These are phyloP conservation scores for Andrena bicolor DNA, from an alignment of 2,888 invertebrate species.

Conservation along the genomic window DNA sequence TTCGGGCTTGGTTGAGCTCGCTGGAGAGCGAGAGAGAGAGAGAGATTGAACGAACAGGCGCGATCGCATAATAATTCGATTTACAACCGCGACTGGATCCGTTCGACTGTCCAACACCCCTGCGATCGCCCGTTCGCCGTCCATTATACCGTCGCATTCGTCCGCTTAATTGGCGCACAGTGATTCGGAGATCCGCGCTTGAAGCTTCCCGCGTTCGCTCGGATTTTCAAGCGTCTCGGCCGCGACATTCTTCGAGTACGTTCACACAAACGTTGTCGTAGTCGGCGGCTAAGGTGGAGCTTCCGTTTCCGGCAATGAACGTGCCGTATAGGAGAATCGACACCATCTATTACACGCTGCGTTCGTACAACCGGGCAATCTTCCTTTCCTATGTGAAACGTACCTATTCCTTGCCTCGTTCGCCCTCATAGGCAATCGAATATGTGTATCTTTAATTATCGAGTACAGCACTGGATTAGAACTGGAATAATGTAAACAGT, in stretches of 20 bases:
- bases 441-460: too few relatives aligned
- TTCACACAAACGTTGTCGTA: slow-evolving; percentile 61
- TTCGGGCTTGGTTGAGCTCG: slow-evolving; percentile 16
- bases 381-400: slow-evolving; percentile 2
- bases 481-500: too few relatives aligned
- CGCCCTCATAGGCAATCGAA: too few relatives aligned
- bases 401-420: neutral
- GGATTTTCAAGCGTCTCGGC: slow-evolving; percentile 47
- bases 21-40: neutral
- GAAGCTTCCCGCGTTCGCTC: slow-evolving; percentile 20
- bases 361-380: slow-evolving; percentile 38
- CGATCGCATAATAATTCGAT: neutral
- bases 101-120: neutral
- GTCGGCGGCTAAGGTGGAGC: slow-evolving; percentile 79
- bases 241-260: slow-evolving; percentile 66
- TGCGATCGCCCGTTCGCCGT: neutral
- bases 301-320: slow-evolving; percentile 83
- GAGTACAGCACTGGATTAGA: too few relatives aligned
- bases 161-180: slow-evolving; percentile 17
- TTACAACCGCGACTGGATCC: neutral
- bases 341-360: slow-evolving; percentile 56
- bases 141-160: slow-evolving; percentile 2
- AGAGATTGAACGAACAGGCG: neutral
- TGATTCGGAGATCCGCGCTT: neutral
- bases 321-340: slow-evolving; percentile 77